A percentile compares a stretch with the other conserved stretches of the same genome.
These are phyloP conservation scores for Asteroscopus sphinx DNA, from an alignment of 2,888 invertebrate genomes.

Conservation along the genomic window DNA sequence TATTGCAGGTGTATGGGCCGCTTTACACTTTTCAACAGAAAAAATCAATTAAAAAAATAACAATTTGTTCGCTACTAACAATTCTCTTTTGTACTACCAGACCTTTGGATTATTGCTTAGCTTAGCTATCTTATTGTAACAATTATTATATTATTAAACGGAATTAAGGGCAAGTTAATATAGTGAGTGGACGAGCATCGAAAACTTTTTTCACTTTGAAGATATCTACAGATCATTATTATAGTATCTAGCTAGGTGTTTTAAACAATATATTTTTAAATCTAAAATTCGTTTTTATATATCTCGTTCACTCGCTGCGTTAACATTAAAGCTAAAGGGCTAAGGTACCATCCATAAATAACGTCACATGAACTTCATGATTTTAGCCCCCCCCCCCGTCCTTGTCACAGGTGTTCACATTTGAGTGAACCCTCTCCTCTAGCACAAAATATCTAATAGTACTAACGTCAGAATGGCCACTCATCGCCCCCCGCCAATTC, in stretches of 20 bases:
- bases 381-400: too few relatives aligned
- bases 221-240: slow-evolving; percentile 31
- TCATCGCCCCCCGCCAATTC: too few relatives aligned
- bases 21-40: slow-evolving; percentile 21
- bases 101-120: slow-evolving; percentile 60
- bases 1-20: too few relatives aligned
- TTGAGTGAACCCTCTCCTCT: too few relatives aligned
- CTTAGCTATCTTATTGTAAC: slow-evolving; percentile 13
- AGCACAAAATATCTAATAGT: too few relatives aligned
- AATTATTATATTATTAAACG: slow-evolving; percentile 4
- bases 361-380: too few relatives aligned
- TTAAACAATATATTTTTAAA: too few relatives aligned
- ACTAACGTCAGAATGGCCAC: too few relatives aligned
- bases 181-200: slow-evolving; percentile 18
- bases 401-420: too few relatives aligned
- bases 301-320: slow-evolving; percentile 24
- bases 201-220: slow-evolving; percentile 2
- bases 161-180: slow-evolving; percentile 6
- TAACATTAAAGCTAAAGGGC: slow-evolving; percentile 28
- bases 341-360: too few relatives aligned
- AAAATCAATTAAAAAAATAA: slow-evolving; percentile 40
- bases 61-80: slow-evolving; percentile 50
- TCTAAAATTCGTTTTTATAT: slow-evolving; percentile 3
- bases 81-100: slow-evolving; percentile 61
- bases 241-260: too few relatives aligned